Conservation (phyloP, 1,140 invertebrate genomes). For the Oncopodura yosiiana region DNA sequence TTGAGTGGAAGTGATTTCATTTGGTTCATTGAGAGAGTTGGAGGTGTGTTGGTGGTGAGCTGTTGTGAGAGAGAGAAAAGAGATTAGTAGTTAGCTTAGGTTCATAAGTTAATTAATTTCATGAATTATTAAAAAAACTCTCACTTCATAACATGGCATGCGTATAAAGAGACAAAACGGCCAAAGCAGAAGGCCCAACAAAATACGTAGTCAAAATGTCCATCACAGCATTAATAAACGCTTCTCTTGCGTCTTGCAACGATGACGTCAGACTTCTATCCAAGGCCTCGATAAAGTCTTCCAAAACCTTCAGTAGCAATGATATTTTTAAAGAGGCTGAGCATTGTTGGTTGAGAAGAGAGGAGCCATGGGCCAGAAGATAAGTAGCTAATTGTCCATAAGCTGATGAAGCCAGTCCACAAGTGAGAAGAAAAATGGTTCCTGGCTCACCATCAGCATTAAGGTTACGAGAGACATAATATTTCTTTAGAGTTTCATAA, state of each 20-base stretch:
- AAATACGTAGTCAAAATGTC: constrained; percentile 84
- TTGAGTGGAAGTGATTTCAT: constrained; percentile 79
- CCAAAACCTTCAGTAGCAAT: constrained; percentile 72
- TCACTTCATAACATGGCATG: constrained; percentile 84
- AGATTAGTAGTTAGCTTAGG: no score
- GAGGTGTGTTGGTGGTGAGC: constrained; percentile 76
- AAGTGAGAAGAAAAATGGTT: constrained; percentile 72
- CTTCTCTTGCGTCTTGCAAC: constrained; percentile 87
- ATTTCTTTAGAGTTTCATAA: constrained; percentile 86
- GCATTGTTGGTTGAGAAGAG: constrained; percentile 58
- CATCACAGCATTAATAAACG: constrained; percentile 91
- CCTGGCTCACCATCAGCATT: constrained; percentile 50
- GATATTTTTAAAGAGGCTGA: constrained; percentile 73
- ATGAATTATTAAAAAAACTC: constrained; percentile 44
- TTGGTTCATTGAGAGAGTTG: constrained; percentile 80
- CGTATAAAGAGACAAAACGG: constrained; percentile 78
- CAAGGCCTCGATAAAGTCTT: constrained; percentile 94
- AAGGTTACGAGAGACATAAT: constrained; percentile 64
- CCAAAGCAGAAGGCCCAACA: constrained; percentile 54
- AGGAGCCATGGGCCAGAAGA: constrained; percentile 66
- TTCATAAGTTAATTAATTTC: no score
- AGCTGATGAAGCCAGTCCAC: constrained; percentile 85
- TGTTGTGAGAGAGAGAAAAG: no score
- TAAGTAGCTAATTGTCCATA: constrained; percentile 95
- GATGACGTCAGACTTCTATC: constrained; percentile 90